A percentile compares a stretch with the other conserved stretches of the same genome.
Evolutionary conservation across 2,797 vertebrate species (phyloP).

Genomic region (Peromyscus nudipes): DNA sequence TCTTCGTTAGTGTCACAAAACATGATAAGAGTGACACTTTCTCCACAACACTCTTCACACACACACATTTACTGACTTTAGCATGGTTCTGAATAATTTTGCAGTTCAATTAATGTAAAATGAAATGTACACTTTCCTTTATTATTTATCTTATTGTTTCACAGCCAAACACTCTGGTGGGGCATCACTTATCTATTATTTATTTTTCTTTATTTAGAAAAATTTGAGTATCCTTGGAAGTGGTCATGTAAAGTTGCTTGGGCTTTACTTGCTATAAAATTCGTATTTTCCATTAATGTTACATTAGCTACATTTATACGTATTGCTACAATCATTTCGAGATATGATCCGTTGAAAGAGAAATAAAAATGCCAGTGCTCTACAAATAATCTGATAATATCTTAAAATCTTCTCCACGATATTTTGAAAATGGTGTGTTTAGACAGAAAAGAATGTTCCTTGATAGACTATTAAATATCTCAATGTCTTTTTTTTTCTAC

Average conservation of each 20-base stretch:
- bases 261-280: neutral
- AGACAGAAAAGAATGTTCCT: neutral
- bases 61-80: neutral
- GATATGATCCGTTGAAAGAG: neutral
- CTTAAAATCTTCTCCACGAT: neutral
- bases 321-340: neutral
- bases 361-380: fast-evolving
- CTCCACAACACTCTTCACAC: neutral
- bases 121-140: neutral
- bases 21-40: neutral
- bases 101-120: neutral
- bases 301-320: too few relatives aligned
- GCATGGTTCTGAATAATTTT: neutral
- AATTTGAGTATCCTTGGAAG: neutral
- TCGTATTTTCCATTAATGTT: neutral
- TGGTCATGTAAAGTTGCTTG: neutral
- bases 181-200: neutral
- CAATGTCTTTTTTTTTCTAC: neutral
- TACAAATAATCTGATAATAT: neutral
- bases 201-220: neutral
- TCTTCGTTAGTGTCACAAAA: neutral
- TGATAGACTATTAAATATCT: neutral
- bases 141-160: neutral
- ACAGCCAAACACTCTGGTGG: too few relatives aligned
- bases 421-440: neutral